Base-by-base conservation (phyloP, 2,113 vertebrate genomes). In the Empidonax alnorum region DNA sequence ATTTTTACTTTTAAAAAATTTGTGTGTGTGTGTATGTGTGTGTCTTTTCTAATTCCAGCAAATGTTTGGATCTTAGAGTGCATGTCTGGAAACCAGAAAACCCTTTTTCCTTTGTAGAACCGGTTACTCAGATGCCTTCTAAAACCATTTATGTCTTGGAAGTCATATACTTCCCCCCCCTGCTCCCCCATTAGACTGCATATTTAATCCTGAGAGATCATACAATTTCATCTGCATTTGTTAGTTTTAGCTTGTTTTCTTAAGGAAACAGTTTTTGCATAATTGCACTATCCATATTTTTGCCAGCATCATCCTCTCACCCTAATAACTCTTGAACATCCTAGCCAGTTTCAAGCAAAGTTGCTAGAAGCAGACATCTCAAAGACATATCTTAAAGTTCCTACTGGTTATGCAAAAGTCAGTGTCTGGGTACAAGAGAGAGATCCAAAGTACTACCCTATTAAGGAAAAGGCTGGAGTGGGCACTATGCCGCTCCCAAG, bases 221-320 rank as follows among this genome's bases (percentile, higher is more conserved):
- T 77, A 74, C 7, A 23, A 5, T 86, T 59, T 86, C 65, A 84
- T 90, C 65, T 92, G 44, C 56, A 41, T 92, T 89, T 92, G 49
- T 81, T 87, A 68, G 33, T 52, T 91, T 72, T 68, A 89, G 41
- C 35, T 81, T 86, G 20, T 89, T 89, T 96, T 90, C 65, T 52
- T 90, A 89, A 68, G 61, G 65, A 89, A 81, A n/a, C n/a, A 68
- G 24, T 22, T 42, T 92, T 94, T 90, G 65, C 65, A 47, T 90
- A 89, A 78, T 56, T 61, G 27, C 52, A 21, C 28, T 52, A 35
- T 39, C 50, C 33, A 1, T 78, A n/a, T 62, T 94, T 90, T 86
- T 92, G 68, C 89, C 25, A 27, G 37, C 5, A 1, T 72, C 59
- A 62, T 30, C 28, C 49, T 84, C 4, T 3, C 35, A 65, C 68